Evolutionary conservation across 1,140 invertebrate genomes (phyloP).

Genomic region (Neodiprion lecontei): DNA sequence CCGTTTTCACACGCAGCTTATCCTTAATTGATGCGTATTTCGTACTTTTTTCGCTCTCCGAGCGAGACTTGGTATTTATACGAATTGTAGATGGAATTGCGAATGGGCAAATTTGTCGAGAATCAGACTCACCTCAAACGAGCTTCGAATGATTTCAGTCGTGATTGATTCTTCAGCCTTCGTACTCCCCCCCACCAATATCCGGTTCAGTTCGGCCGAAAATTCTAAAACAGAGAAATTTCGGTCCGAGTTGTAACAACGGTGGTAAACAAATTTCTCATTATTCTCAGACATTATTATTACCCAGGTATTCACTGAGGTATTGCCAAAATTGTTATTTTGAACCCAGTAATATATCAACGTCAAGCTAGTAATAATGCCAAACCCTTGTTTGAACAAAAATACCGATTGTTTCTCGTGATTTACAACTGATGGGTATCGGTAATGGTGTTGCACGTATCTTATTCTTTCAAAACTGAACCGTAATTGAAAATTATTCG

Average conservation of each 20-base stretch:
- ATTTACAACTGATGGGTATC: neutral
- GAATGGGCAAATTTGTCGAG: neutral
- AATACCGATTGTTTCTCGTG: neutral
- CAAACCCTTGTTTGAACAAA: neutral
- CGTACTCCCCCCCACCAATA: constrained; percentile 29
- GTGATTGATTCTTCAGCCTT: constrained; percentile 25
- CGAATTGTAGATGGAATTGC: neutral
- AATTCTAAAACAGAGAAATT: constrained; percentile 5
- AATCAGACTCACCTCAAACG: constrained; percentile 25
- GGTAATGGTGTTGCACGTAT: too few species aligned
- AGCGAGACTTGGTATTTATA: too few species aligned
- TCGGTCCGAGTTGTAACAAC: neutral
- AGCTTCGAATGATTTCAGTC: constrained; percentile 19
- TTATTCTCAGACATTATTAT: neutral
- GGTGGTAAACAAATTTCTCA: neutral
- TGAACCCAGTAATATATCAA: neutral
- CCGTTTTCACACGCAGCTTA: too few species aligned
- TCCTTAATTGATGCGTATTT: too few species aligned
- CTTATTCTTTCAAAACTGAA: too few species aligned
- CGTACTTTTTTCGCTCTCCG: too few species aligned
- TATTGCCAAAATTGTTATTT: neutral
- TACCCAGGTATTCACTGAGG: neutral
- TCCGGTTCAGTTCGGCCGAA: neutral
- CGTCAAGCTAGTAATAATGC: neutral
- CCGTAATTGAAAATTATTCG: too few species aligned